phyloP scores from a whole-genome alignment of 1,140 invertebrate genomes.

The Tetranychus cinnabarinus region DNA sequence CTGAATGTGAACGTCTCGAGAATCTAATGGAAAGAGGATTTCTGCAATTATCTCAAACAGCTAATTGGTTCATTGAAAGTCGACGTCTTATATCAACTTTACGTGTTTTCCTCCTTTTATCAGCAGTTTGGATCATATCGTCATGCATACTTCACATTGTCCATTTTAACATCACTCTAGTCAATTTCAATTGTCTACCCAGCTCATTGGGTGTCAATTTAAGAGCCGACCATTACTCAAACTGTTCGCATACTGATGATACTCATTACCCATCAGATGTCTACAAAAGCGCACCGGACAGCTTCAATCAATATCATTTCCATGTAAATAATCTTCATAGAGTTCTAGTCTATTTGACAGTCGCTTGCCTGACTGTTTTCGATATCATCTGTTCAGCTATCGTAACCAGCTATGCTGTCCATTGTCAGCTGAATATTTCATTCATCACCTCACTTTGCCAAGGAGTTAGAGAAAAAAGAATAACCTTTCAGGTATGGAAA shows the following conservation, averaged over 20 bases:
- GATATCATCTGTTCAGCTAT: slow-evolving; percentile 11
- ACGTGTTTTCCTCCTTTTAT: slow-evolving; percentile 4
- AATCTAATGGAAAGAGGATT: slow-evolving; percentile 10
- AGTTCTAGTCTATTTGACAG: background rate
- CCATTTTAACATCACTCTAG: background rate
- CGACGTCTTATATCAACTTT: background rate
- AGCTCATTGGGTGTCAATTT: background rate
- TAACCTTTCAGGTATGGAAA: slow-evolving; percentile 6
- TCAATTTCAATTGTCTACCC: background rate
- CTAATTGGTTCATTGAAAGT: slow-evolving; percentile 2
- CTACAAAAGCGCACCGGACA: no score
- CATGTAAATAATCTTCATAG: background rate
- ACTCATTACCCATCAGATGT: no score
- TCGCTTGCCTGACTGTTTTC: slow-evolving; percentile 1
- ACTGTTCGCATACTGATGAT: no score
- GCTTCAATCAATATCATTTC: background rate
- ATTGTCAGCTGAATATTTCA: slow-evolving; percentile 12
- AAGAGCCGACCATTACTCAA: background rate
- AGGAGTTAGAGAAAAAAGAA: slow-evolving; percentile 7
- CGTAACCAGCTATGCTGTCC: slow-evolving; percentile 9
- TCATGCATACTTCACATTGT: slow-evolving; percentile 3
- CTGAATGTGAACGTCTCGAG: slow-evolving; percentile 10
- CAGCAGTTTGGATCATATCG: slow-evolving; percentile 1
- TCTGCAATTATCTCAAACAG: slow-evolving; percentile 1
- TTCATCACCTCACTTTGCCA: slow-evolving; percentile 8